Evolutionary conservation across 2,888 invertebrate species (phyloP), one percentile per base, ranked within the genome.

Genomic region (Orthosia incerta): DNA sequence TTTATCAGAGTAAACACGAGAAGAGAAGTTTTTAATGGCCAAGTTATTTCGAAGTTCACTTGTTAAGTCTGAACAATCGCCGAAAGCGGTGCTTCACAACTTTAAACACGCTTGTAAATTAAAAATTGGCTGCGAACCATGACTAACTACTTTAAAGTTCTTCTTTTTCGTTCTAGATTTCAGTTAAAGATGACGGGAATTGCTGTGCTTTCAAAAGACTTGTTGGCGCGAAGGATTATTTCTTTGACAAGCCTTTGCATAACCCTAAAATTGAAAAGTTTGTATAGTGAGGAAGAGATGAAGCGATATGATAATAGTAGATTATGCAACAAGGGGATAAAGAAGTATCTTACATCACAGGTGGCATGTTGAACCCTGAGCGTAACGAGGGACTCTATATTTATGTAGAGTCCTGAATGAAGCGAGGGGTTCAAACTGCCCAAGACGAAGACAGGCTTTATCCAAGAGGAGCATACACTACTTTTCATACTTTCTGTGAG

Each of bases 21-120:
- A 60, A 67, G 62, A 68, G 57, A 87, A 90, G 77, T 89, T 88
- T 89, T 86, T 89, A 91, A 91, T 89, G 89, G 85, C 66, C 74
- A 88, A 89, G 89, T 89, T 89, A 77, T 80, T 69, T 64, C 65
- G 59, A 83, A 90, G 87, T 86, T 89, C 81, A 79, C 64, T 82
- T 79, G 86, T 79, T 86, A 85, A 89, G 76, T 68, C 84, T 76
- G 82, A 76, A 88, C 86, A 85, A 87, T 86, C 79, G 82, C 82
- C 79, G 76, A 83, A 86, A 89, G 85, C 85, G 83, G 82, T 86
- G 56, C 78, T 75, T 80, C 81, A 72, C 80, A 83, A 71, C 60
- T 75, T 75, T 53, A 57, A 55, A 79, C 79, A 79, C 79, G 79
- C 82, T 71, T 83, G 67, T 63, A 73, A 71, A 70, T 66, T 63